Evolutionary conservation across 2,113 vertebrate genomes (phyloP).

Genomic region (Xiphorhynchus elegans): DNA sequence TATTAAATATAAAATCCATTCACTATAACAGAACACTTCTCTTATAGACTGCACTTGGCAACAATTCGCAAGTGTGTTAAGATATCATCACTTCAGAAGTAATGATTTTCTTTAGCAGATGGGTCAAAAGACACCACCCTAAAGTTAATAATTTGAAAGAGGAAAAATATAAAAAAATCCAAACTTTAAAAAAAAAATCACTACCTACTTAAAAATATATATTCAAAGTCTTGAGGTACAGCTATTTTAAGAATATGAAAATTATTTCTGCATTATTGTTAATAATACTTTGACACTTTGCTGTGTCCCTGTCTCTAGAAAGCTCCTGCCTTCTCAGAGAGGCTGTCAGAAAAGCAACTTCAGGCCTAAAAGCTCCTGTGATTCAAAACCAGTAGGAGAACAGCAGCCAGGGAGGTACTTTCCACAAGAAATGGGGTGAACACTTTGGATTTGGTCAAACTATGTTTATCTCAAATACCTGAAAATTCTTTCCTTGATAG

Average conservation of each 20-base stretch:
- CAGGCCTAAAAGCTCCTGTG: neutral
- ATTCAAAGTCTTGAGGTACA: neutral
- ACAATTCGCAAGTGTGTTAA: neutral
- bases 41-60: neutral
- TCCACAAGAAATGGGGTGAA: neutral
- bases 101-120: neutral
- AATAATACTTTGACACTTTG: neutral
- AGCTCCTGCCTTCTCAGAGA: neutral
- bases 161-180: neutral
- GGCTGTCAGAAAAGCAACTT: neutral
- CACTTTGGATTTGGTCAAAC: neutral
- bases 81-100: neutral
- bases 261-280: neutral
- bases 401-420: neutral
- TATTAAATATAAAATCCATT: conserved; percentile 4
- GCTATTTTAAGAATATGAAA: neutral
- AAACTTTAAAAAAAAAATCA: neutral
- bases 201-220: neutral
- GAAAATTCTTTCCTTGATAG: neutral
- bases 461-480: neutral
- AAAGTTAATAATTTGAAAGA: neutral
- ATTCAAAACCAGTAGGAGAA: neutral
- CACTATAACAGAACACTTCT: neutral
- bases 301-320: neutral
- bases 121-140: neutral